phyloP scores from a whole-genome alignment of 2,797 vertebrate genomes.

The Vultur gryphus region DNA sequence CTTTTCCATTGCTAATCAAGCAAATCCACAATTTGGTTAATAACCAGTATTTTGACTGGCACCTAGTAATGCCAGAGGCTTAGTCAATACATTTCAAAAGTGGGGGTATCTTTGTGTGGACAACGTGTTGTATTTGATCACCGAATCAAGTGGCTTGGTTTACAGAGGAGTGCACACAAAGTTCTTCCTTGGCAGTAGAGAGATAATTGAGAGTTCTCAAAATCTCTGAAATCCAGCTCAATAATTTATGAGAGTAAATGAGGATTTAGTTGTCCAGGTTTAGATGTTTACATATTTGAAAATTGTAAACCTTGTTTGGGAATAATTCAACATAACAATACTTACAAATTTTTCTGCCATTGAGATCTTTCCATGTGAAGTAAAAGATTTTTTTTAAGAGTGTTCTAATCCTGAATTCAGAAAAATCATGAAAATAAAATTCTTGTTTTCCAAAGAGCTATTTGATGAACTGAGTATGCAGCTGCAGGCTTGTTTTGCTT shows the following conservation, averaged over 20 bases:
- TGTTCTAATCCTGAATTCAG: neutral
- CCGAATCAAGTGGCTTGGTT: neutral
- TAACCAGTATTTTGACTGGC: neutral
- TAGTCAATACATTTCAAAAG: neutral
- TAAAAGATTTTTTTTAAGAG: neutral
- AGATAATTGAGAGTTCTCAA: neutral
- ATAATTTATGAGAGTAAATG: neutral
- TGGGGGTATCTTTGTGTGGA: neutral
- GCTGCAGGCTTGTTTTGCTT: neutral
- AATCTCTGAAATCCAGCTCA: neutral
- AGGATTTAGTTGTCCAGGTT: neutral
- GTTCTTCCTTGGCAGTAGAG: neutral
- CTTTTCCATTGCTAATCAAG: neutral
- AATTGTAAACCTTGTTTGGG: neutral
- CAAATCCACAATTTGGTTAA: neutral
- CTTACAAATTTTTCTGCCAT: neutral
- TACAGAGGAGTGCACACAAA: neutral
- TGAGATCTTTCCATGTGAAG: neutral
- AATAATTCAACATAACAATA: neutral
- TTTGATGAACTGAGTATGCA: neutral
- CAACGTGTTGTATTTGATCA: rapidly evolving
- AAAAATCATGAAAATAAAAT: neutral
- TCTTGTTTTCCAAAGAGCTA: neutral
- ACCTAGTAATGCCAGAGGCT: neutral
- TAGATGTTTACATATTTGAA: neutral